Percentiles rank a stretch among this genome's conserved stretches.
Conservation (phyloP, 2,888 invertebrate species). For the Halocaridina rubra region DNA sequence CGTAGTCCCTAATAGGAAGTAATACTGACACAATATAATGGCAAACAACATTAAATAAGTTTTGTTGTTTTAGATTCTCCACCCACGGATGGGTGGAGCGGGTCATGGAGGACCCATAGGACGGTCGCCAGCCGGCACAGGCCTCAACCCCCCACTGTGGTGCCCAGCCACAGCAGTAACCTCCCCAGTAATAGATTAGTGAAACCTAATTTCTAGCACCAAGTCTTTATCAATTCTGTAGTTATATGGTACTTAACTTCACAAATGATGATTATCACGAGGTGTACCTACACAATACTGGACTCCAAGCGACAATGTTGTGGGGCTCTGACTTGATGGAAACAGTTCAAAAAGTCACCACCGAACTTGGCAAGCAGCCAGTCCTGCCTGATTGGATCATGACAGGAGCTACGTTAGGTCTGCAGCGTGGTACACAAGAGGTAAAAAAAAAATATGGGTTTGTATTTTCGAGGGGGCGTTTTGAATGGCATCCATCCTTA, state of each 20-base stretch:
- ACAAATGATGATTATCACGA: constrained; percentile 54
- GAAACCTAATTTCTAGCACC: not conserved
- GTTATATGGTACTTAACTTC: constrained; percentile 64
- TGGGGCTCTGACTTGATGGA: constrained; percentile 56
- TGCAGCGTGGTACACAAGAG: constrained; percentile 65
- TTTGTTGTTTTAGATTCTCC: too few relatives aligned
- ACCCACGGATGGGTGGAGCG: too few relatives aligned
- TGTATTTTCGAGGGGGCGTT: not conserved
- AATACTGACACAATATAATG: not conserved
- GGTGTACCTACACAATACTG: constrained; percentile 61
- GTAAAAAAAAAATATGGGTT: not conserved
- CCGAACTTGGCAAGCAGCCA: constrained; percentile 58
- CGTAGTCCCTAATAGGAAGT: not conserved
- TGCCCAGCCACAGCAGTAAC: too few relatives aligned
- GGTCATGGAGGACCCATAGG: too few relatives aligned
- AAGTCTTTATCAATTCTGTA: not conserved
- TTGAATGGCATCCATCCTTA: too few relatives aligned
- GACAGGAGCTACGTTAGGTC: constrained; percentile 64
- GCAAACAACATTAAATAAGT: not conserved
- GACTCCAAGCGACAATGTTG: constrained; percentile 42
- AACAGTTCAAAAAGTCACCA: constrained; percentile 63
- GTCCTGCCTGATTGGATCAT: constrained; percentile 65
- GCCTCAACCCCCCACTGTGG: too few relatives aligned
- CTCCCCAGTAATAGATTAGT: not conserved
- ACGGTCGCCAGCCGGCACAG: too few relatives aligned